Evolutionary conservation across 2,113 vertebrate species (phyloP).

Genomic region (Prionailurus bengalensis): DNA sequence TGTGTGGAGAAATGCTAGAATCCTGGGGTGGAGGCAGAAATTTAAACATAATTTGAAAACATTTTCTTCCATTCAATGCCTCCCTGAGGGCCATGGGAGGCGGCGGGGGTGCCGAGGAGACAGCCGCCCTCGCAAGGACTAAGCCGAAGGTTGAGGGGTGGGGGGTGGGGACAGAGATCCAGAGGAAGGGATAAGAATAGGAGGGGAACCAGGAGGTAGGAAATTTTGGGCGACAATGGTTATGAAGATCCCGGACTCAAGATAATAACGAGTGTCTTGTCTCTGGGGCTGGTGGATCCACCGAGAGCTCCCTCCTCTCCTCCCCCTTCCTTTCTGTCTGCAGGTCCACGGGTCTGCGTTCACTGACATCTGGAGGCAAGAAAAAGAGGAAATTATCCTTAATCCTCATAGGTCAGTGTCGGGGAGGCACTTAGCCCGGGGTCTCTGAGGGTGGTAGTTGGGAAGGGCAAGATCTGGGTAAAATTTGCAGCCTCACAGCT

Average conservation of each 20-base stretch:
- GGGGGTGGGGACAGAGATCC: neutral
- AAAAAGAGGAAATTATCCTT: neutral
- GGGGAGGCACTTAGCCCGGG: neutral
- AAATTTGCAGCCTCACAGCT: neutral
- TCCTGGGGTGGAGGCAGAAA: neutral
- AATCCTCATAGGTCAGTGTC: slow-evolving; percentile 25
- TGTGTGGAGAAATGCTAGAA: slow-evolving; percentile 17
- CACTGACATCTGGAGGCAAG: neutral
- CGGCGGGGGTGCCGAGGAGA: neutral
- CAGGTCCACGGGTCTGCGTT: slow-evolving; percentile 33
- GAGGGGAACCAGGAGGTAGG: neutral
- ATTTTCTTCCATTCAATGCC: neutral
- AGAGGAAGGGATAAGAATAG: neutral
- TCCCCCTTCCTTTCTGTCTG: neutral
- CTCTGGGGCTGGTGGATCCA: neutral
- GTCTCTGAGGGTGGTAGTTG: neutral
- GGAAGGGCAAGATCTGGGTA: neutral
- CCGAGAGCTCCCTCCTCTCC: neutral
- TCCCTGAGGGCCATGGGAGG: neutral
- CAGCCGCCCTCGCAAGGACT: neutral
- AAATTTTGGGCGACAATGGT: neutral
- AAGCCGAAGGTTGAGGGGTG: neutral
- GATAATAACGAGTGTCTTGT: neutral
- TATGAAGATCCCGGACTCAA: slow-evolving; percentile 5
- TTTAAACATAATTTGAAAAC: slow-evolving; percentile 39